Conservation (phyloP, 2,797 vertebrate genomes). For the Amblyraja radiata region DNA sequence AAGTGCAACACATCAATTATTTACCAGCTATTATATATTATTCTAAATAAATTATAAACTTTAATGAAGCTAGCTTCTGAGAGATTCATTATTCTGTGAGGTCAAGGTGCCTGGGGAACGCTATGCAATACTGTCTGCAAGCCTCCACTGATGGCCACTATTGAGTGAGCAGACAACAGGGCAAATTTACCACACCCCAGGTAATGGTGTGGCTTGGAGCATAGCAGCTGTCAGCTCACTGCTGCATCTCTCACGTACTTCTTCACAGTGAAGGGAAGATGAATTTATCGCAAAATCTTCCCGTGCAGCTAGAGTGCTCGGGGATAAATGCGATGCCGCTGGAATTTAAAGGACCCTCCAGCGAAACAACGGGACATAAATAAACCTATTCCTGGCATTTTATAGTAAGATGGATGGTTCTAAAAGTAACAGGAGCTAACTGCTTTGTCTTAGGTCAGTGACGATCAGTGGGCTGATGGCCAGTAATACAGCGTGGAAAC, state of each 20-base stretch:
- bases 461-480: not conserved
- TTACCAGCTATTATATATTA: not conserved
- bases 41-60: constrained; percentile 21
- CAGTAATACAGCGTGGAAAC: not conserved
- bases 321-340: not conserved
- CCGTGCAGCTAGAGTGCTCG: not conserved
- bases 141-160: not conserved
- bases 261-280: not conserved
- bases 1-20: constrained; percentile 3
- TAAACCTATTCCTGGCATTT: not conserved
- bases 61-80: not conserved
- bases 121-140: not conserved
- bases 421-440: not conserved
- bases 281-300: not conserved
- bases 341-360: not conserved
- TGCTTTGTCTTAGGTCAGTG: not conserved
- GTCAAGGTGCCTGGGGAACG: not conserved
- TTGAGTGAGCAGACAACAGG: not conserved
- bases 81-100: not conserved
- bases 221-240: not conserved
- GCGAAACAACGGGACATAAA: not conserved
- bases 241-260: not conserved
- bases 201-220: not conserved
- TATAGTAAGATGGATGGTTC: not conserved
- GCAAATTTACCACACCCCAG: not conserved